These are phyloP conservation scores for Enhydra lutris DNA, from an alignment of 2,113 vertebrate genomes.

Conservation along the genomic window DNA sequence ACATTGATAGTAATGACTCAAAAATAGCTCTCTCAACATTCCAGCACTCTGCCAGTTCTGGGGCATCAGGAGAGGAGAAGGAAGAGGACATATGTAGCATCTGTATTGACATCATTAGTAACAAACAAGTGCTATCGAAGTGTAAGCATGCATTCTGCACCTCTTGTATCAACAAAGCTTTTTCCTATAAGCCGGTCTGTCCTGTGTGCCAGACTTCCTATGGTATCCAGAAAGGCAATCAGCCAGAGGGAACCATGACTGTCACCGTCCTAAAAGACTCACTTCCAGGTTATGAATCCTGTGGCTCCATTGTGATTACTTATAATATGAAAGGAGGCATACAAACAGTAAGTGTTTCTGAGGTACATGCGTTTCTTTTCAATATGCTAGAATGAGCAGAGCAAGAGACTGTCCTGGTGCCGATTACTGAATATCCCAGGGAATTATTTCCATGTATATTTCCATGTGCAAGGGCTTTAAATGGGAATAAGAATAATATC, in stretches of 20 bases:
- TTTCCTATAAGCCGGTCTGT: conserved; percentile 73
- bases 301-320: conserved; percentile 68
- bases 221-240: conserved; percentile 78
- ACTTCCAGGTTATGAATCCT: conserved; percentile 72
- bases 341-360: conserved; percentile 83
- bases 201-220: conserved; percentile 76
- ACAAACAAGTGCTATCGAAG: conserved; percentile 72
- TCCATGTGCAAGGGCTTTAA: neutral
- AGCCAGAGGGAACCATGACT: conserved; percentile 79
- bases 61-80: neutral
- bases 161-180: conserved; percentile 64
- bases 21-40: neutral
- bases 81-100: conserved; percentile 69
- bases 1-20: neutral
- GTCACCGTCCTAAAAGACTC: rapidly evolving
- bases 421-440: neutral
- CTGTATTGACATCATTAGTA: conserved; percentile 73
- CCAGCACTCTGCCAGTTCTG: neutral
- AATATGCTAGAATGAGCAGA: neutral
- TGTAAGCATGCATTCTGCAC: conserved; percentile 85
- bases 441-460: neutral
- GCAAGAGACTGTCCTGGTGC: neutral
- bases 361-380: neutral
- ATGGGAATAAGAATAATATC: neutral
- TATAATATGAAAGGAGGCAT: conserved; percentile 42